These are phyloP conservation scores for Drosophila sordidapex DNA, from an alignment of 2,888 invertebrate species.

Conservation along the genomic window DNA sequence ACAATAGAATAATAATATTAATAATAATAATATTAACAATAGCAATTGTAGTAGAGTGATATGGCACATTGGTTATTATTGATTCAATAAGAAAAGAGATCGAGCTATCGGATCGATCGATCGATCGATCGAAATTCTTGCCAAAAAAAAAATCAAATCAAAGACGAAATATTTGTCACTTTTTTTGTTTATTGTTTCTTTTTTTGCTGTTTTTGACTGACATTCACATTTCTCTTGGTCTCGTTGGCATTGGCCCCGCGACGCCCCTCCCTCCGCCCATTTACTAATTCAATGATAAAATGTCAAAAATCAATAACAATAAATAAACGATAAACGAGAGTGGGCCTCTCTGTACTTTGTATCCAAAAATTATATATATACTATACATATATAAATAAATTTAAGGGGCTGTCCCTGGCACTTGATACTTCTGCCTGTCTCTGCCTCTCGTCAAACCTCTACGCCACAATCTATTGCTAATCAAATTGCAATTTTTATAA, in stretches of 20 bases:
- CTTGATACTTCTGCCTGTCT: constrained; percentile 18
- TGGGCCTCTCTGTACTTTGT: constrained; percentile 68
- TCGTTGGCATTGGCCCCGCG: constrained; percentile 10
- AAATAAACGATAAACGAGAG: constrained; percentile 77
- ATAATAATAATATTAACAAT: constrained; percentile 30
- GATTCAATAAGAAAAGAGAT: constrained; percentile 58
- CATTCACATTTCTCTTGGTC: constrained; percentile 37
- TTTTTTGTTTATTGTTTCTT: constrained; percentile 18
- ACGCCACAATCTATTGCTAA: constrained; percentile 56
- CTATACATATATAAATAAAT: neutral
- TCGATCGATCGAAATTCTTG: constrained; percentile 56
- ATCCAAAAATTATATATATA: constrained; percentile 39
- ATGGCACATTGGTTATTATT: constrained; percentile 48
- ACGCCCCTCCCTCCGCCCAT: constrained; percentile 10
- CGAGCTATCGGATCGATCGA: constrained; percentile 33
- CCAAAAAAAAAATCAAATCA: constrained; percentile 26
- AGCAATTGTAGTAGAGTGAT: constrained; percentile 26
- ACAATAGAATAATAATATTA: constrained; percentile 18
- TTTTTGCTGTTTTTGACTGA: constrained; percentile 21
- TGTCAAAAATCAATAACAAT: constrained; percentile 82
- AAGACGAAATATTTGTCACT: constrained; percentile 30
- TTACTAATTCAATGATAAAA: constrained; percentile 81
- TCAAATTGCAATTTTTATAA: constrained; percentile 79
- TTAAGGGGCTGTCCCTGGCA: constrained; percentile 55
- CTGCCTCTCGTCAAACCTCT: constrained; percentile 34